Conservation (phyloP, 2,113 vertebrate species). For the Lynx canadensis region DNA sequence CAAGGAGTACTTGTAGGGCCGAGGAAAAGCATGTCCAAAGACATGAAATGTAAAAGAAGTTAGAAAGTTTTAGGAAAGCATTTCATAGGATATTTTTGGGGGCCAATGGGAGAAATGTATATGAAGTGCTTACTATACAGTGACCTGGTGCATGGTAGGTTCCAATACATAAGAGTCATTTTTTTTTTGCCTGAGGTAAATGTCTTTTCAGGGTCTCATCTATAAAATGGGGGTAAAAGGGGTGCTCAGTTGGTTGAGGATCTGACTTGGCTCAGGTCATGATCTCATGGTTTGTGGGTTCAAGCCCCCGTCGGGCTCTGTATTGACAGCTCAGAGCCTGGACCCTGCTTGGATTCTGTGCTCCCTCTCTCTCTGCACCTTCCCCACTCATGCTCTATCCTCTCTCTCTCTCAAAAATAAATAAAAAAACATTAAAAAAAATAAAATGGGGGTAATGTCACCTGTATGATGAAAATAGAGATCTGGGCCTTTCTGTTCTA, state of each 20-base stretch:
- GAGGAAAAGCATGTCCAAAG: neutral
- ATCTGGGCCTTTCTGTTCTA: slow-evolving; percentile 9
- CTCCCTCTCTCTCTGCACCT: no score
- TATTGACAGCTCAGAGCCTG: no score
- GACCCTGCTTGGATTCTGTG: no score
- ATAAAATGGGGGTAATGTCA: neutral
- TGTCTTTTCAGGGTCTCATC: neutral
- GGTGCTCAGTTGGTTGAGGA: no score
- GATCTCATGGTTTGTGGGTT: no score
- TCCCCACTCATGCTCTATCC: no score
- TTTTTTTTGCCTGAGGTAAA: neutral
- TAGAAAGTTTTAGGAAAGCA: neutral
- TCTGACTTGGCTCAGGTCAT: no score
- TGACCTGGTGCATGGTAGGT: neutral
- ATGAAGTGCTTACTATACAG: neutral
- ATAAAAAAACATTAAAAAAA: no score
- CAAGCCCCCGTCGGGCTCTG: no score
- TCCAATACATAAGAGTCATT: neutral
- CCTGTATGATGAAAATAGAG: neutral
- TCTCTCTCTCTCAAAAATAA: no score
- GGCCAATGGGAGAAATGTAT: neutral
- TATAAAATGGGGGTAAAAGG: neutral
- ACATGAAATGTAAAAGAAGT: slow-evolving; percentile 1
- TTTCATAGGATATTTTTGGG: neutral
- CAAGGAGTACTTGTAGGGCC: neutral